phyloP scores from a whole-genome alignment of 2,888 invertebrate genomes.

The Platycheirus rosarum region DNA sequence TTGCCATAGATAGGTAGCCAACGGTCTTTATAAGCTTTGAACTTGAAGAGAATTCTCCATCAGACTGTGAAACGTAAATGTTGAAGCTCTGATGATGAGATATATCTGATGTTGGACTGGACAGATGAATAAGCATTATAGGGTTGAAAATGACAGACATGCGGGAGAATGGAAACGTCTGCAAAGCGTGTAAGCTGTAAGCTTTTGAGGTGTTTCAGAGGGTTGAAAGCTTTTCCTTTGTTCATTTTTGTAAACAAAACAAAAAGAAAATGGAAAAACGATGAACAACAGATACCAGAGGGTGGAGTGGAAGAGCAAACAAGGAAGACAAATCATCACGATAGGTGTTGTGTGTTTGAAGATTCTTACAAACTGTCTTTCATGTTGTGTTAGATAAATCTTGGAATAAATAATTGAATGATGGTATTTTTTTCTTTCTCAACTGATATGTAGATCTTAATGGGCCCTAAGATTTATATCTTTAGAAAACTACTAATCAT shows the following conservation, averaged over 20 bases:
- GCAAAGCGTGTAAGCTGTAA: constrained; percentile 25
- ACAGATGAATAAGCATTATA: constrained; percentile 23
- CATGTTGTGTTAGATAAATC: constrained; percentile 2
- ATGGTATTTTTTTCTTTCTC: background rate
- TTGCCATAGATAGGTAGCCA: constrained; percentile 18
- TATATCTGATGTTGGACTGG: background rate
- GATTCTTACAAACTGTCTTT: constrained; percentile 22
- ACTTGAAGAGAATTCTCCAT: constrained; percentile 62
- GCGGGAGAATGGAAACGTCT: constrained; percentile 26
- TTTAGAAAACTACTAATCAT: no score
- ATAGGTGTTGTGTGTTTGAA: constrained; percentile 64
- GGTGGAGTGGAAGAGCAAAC: background rate
- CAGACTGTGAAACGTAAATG: constrained; percentile 26
- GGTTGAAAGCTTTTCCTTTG: constrained; percentile 55
- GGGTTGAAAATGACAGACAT: constrained; percentile 4
- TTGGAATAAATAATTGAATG: background rate
- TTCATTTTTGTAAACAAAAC: constrained; percentile 64
- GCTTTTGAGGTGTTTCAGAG: constrained; percentile 9
- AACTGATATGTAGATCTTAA: background rate
- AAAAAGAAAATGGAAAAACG: background rate
- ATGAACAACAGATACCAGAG: background rate
- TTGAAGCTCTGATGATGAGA: constrained; percentile 26
- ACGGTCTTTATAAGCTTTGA: constrained; percentile 68
- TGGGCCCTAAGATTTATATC: no score
- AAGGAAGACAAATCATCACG: constrained; percentile 20